Base-by-base conservation (phyloP, 2,888 invertebrate species). In the Epinotia bilunana region DNA sequence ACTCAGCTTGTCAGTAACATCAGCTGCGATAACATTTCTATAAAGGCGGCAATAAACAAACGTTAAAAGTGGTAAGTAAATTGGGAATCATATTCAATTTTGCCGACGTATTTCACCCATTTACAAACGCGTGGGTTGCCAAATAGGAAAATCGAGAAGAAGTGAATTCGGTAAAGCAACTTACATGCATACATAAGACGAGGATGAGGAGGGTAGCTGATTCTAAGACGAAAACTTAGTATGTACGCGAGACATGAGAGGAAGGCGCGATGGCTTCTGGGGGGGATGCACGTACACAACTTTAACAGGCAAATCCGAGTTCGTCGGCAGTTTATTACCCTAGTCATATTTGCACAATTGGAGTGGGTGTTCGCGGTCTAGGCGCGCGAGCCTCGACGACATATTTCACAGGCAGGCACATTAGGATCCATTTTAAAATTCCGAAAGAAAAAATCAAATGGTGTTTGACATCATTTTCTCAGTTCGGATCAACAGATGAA, bases 261-360 rank as follows among this genome's bases (percentile, higher is more conserved):
- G 81, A 81, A 76, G 81, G 76, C 78, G 81, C 79, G 80, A 79
- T 80, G 79, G 80, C 81, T 77, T 81, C 78, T 79, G 78, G 82
- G 88, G 87, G 87, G 85, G 88, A 81, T 84, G 86, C 90, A 91
- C 91, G 91, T 92, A 88, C 89, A 83, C 81, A 89, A 91, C 89
- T 91, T 87, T 84, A 88, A 85, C 88, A 87, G 86, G 88, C 90
- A 92, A 92, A 92, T 91, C 90, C 88, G 83, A 90, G 89, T 87
- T 87, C 87, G 86, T 83, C 85, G 82, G 83, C 86, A 89, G 89
- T 92, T 91, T 92, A 92, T 91, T 91, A 90, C 89, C 89, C 88
- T 87, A 88, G 89, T 92, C 90, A 91, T 92, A 91, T 91, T 91
- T 91, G 90, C 90, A 91, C 90, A 88, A 89, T 88, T 90, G 83